phyloP scores from a whole-genome alignment of 2,797 vertebrate genomes.

The Harpagifer antarcticus region DNA sequence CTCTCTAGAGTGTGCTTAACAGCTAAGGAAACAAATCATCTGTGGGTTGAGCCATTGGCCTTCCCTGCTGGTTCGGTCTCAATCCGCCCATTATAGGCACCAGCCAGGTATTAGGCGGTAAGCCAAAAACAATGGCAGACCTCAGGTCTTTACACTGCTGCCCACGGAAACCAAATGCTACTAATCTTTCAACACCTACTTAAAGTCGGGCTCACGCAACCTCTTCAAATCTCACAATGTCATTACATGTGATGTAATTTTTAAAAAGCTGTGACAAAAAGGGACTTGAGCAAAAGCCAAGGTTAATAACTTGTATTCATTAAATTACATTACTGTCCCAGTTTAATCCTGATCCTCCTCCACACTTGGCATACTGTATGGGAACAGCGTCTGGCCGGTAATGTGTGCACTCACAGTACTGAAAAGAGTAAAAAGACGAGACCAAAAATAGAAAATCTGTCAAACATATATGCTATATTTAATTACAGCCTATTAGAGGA shows the following conservation, averaged over 20 bases:
- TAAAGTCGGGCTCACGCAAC: constrained; percentile 12
- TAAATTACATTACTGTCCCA: constrained; percentile 58
- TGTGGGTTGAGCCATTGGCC: constrained; percentile 39
- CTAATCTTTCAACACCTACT: constrained; percentile 1
- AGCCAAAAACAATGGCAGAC: constrained; percentile 4
- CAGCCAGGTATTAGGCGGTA: constrained; percentile 9
- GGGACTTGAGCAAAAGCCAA: constrained; percentile 28
- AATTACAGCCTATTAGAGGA: constrained; percentile 37
- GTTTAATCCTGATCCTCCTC: constrained; percentile 35
- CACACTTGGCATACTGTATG: background rate
- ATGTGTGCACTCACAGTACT: constrained; percentile 33
- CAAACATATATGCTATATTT: constrained; percentile 26
- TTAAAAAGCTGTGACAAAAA: constrained; percentile 52
- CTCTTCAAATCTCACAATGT: constrained; percentile 44
- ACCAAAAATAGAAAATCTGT: constrained; percentile 23
- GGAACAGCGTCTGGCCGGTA: constrained; percentile 23
- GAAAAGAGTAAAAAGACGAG: constrained; percentile 24
- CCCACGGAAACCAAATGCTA: background rate
- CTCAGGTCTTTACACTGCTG: background rate
- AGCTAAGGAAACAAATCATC: constrained; percentile 60
- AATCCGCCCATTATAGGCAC: constrained; percentile 21
- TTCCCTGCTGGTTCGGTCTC: constrained; percentile 45
- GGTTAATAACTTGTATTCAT: constrained; percentile 66
- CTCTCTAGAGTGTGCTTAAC: constrained; percentile 52
- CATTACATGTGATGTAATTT: constrained; percentile 43